A percentile compares a stretch with the other conserved stretches of the same genome.
phyloP scores from a whole-genome alignment of 2,113 vertebrate species.

The Globicephala melas region DNA sequence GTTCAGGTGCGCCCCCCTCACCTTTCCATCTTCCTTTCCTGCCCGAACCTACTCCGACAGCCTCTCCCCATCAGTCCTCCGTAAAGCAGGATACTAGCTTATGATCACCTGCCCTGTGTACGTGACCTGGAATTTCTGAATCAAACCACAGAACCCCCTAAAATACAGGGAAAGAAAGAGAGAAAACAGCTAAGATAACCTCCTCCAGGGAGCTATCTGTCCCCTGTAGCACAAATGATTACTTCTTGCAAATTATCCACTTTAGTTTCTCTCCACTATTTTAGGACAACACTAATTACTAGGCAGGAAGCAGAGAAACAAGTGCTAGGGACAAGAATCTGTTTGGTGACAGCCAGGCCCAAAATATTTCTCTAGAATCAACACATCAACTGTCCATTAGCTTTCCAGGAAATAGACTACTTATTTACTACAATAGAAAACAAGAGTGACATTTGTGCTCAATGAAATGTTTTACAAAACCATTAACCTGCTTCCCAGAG shows the following conservation, averaged over 20 bases:
- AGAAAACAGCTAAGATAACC: not conserved
- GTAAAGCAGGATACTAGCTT: not conserved
- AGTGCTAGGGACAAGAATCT: slow-evolving; percentile 2
- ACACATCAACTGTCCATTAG: not conserved
- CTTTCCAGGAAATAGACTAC: slow-evolving; percentile 34
- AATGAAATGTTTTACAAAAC: not conserved
- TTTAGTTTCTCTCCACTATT: slow-evolving; percentile 34
- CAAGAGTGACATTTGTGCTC: not conserved
- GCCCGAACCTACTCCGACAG: not conserved
- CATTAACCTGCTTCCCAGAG: slow-evolving; percentile 7
- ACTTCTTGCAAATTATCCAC: slow-evolving; percentile 47
- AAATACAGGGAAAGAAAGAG: not conserved
- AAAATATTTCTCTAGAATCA: slow-evolving; percentile 57
- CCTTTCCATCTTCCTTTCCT: not conserved
- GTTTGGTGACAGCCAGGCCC: slow-evolving; percentile 34
- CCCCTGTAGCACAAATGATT: not conserved
- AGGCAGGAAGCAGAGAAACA: slow-evolving; percentile 52
- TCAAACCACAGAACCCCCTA: not conserved
- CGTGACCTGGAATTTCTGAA: slow-evolving; percentile 7
- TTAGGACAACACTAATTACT: slow-evolving; percentile 63
- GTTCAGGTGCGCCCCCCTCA: not conserved
- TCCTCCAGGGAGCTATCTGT: not conserved
- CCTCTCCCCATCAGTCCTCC: not conserved
- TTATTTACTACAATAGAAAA: slow-evolving; percentile 17
- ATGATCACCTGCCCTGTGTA: not conserved